Conservation (phyloP, 2,113 vertebrate genomes). For the Nestor notabilis region DNA sequence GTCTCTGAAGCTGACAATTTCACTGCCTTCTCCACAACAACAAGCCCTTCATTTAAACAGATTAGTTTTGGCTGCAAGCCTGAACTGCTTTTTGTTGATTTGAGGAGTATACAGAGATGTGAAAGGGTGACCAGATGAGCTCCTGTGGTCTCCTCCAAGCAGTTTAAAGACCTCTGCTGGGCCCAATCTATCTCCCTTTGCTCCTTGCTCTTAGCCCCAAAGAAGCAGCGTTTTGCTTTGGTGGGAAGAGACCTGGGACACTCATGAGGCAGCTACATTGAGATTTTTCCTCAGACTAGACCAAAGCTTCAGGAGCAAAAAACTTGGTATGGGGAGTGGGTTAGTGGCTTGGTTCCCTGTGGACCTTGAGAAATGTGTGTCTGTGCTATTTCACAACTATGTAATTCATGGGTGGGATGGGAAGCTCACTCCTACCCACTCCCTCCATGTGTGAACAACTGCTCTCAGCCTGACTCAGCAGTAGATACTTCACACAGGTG, state of each 20-base stretch:
- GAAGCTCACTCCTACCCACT: background rate
- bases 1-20: background rate
- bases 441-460: fast-evolving
- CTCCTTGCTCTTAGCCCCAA: background rate
- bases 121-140: background rate
- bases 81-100: background rate
- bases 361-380: background rate
- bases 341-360: background rate
- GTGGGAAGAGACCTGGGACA: background rate
- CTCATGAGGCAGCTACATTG: fast-evolving
- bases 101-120: background rate
- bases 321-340: background rate
- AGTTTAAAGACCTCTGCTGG: background rate
- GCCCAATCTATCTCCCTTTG: background rate
- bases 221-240: background rate
- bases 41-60: background rate
- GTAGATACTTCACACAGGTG: background rate
- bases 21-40: background rate
- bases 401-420: background rate
- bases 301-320: background rate
- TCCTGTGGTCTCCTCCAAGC: background rate
- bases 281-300: background rate
- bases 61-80: background rate
- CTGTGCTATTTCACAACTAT: background rate
- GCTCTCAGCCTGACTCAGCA: background rate